Base-by-base conservation (phyloP, 2,113 vertebrate genomes). In the Lepidothrix coronata region DNA sequence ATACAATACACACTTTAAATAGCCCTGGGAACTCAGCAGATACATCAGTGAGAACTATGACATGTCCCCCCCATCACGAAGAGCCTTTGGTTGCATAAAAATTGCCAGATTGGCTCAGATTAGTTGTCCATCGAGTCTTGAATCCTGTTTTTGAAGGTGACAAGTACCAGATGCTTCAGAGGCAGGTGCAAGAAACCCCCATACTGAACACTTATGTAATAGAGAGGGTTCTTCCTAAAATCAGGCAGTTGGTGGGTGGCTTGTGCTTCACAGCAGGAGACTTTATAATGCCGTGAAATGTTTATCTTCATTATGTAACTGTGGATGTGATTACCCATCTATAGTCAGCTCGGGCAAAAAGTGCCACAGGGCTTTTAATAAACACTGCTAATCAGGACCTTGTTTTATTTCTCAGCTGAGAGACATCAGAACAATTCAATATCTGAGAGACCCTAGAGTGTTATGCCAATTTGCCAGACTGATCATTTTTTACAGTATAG, bases 151-250 rank as follows among this genome's bases (percentile, higher is more conserved):
- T 80, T 93, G 94, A 96, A 96, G 95, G 96, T 95, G 96, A 97
- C 96, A 96, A 96, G 95, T 93, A 96, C 95, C 96, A 97, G 96
- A 96, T 97, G 96, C 96, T 97, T 97, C 95, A 97, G 96, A 97
- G 95, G 96, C 96, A 97, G 96, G 96, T 97, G 96, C 80, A 96
- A 97, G 96, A 97, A 97, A 96, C 96, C 96, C 95, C 96, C 96
- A 93, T 96, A 95, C 80, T 91, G 94, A 96, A 97, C 94, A 95
- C 80, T 97, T 97, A 97, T 96, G 92, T 97, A 97, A 97, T 92
- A 75, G 95, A 96, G 88, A 97, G 92, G 96, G 94, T 10, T 96
- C 96, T 96, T 96, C 96, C 96, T 97, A 97, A 97, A 97, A 93
- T 89, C 93, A 95, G 93, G 93, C 96, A 94, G 91, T 92, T 85